These are phyloP conservation scores for Holcopasites calliopsidis DNA, from an alignment of 1,140 invertebrate genomes.

Conservation along the genomic window DNA sequence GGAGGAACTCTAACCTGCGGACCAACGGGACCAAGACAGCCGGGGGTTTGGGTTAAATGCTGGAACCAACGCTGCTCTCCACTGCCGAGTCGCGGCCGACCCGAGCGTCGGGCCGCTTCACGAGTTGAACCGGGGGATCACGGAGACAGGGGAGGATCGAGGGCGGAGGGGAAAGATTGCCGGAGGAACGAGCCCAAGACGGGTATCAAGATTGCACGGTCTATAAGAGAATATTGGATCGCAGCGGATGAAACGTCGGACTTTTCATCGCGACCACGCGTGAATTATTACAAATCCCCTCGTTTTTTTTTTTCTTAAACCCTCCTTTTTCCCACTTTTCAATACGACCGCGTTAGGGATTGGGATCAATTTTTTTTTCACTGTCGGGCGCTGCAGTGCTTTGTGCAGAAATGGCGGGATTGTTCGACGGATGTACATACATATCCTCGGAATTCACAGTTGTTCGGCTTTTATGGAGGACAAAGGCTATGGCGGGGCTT, in stretches of 20 bases:
- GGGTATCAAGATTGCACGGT: conserved; percentile 42
- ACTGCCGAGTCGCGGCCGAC: conserved; percentile 70
- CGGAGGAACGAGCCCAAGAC: conserved; percentile 20
- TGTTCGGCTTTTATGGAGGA: too few species aligned
- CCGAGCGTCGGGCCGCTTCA: conserved; percentile 22
- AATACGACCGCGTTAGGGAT: too few species aligned
- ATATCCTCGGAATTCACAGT: too few species aligned
- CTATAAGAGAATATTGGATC: conserved; percentile 43
- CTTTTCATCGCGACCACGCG: conserved; percentile 1
- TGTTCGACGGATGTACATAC: too few species aligned
- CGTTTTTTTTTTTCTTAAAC: neutral
- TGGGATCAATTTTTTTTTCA: too few species aligned
- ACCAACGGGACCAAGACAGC: conserved; percentile 80
- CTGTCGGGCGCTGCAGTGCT: too few species aligned
- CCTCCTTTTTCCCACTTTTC: neutral
- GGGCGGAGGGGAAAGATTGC: neutral
- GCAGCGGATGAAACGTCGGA: conserved; percentile 34
- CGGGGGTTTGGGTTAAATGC: conserved; percentile 73
- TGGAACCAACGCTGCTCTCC: conserved; percentile 65
- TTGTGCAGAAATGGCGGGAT: too few species aligned
- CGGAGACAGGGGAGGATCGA: conserved; percentile 1
- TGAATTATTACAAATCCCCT: conserved; percentile 15
- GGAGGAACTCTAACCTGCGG: conserved; percentile 78
- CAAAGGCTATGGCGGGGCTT: too few species aligned
- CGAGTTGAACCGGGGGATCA: conserved; percentile 25